A percentile compares a stretch with the other conserved stretches of the same genome.
Conservation (phyloP, 2,113 vertebrate species). For the Pionites leucogaster region DNA sequence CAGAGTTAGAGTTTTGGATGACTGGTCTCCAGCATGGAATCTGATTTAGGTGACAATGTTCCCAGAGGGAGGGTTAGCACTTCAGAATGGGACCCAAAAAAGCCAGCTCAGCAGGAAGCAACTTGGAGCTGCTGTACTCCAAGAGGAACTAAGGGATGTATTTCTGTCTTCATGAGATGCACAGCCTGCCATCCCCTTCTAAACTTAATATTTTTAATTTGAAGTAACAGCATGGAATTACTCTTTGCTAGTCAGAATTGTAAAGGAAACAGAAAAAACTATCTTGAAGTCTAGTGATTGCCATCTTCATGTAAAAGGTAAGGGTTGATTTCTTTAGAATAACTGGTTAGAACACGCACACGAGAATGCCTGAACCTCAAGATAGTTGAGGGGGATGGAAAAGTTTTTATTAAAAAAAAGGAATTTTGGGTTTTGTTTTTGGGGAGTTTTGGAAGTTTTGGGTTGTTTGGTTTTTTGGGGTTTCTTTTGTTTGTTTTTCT, state of each 20-base stretch:
- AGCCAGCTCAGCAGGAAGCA: background rate
- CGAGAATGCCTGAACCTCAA: background rate
- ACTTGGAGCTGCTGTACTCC: background rate
- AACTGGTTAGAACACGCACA: background rate
- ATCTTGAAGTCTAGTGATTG: background rate
- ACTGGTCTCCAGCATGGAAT: background rate
- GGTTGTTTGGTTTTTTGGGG: background rate
- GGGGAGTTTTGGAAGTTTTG: background rate
- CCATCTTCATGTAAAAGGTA: background rate
- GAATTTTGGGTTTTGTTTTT: rapidly evolving
- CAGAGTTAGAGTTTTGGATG: background rate
- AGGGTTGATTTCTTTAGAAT: background rate
- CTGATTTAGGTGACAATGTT: background rate
- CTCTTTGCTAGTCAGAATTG: background rate
- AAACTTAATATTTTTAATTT: background rate
- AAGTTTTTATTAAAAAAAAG: background rate
- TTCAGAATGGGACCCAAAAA: background rate
- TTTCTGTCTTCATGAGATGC: background rate
- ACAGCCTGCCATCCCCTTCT: background rate
- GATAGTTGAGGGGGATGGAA: background rate
- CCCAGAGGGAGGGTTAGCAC: background rate
- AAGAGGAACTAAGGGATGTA: background rate
- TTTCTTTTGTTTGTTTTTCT: background rate
- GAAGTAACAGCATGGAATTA: background rate
- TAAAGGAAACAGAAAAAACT: background rate